A percentile compares a stretch with the other conserved stretches of the same genome.
Conservation (phyloP, 2,797 vertebrate species). For the Oreochromis grahami region DNA sequence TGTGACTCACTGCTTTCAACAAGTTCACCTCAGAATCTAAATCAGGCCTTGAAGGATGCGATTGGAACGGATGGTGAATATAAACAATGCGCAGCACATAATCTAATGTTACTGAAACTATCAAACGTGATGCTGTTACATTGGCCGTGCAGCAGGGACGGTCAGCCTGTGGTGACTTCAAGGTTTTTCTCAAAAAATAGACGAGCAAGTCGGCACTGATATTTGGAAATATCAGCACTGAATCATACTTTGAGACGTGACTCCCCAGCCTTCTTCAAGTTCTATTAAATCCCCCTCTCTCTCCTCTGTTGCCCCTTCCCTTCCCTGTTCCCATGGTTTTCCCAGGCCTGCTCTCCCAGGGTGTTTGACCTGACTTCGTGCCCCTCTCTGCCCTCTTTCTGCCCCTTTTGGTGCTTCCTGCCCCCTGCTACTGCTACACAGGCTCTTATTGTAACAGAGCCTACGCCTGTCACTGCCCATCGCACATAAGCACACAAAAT, state of each 20-base stretch:
- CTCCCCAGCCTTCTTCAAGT: background rate
- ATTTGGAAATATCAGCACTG: background rate
- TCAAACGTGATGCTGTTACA: background rate
- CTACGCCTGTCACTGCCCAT: constrained; percentile 29
- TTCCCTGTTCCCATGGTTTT: constrained; percentile 16
- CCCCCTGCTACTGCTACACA: constrained; percentile 43
- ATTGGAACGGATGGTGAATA: background rate
- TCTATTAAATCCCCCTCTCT: background rate
- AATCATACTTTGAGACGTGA: background rate
- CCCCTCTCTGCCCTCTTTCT: constrained; percentile 37
- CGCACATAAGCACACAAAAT: background rate
- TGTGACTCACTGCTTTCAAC: background rate
- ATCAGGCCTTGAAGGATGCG: background rate
- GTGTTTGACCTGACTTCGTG: constrained; percentile 58
- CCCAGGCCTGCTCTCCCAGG: constrained; percentile 55
- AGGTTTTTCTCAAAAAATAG: background rate
- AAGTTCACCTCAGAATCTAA: background rate
- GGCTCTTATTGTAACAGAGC: constrained; percentile 49
- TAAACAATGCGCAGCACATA: background rate
- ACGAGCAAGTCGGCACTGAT: background rate
- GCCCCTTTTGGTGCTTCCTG: constrained; percentile 30
- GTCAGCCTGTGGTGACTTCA: background rate
- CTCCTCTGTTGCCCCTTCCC: background rate
- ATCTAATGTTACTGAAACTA: background rate
- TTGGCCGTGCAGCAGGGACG: background rate